Percentiles rank a stretch among this genome's conserved stretches.
phyloP scores from a whole-genome alignment of 2,797 vertebrate species.

The Megaceryle alcyon region DNA sequence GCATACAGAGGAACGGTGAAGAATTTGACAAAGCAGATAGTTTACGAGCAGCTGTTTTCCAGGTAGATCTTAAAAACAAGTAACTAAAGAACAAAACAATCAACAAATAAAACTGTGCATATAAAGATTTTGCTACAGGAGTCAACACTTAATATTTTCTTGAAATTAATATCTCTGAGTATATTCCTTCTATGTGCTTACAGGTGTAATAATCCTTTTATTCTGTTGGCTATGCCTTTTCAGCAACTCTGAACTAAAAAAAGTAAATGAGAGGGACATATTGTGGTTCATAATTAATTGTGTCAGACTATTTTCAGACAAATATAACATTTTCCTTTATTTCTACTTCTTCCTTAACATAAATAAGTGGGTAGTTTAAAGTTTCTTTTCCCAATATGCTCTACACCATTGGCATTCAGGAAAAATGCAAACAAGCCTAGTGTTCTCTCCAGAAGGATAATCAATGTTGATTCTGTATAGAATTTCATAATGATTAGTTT shows the following conservation, averaged over 20 bases:
- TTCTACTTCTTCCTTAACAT: neutral
- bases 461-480: neutral
- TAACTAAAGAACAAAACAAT: neutral
- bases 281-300: neutral
- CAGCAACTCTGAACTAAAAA: neutral
- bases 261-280: neutral
- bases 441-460: neutral
- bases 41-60: slow-evolving; percentile 89
- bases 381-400: neutral
- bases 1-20: slow-evolving; percentile 66
- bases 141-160: neutral
- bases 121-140: neutral
- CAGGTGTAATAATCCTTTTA: neutral
- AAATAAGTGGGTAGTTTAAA: neutral
- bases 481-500: neutral
- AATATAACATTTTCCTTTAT: neutral
- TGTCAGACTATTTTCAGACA: neutral
- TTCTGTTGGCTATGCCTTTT: neutral
- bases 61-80: slow-evolving; percentile 80
- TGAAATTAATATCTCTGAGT: neutral
- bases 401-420: neutral
- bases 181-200: neutral
- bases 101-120: neutral
- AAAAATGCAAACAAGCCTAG: neutral
- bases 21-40: slow-evolving; percentile 81